Evolutionary conservation across 2,797 vertebrate genomes (phyloP), one percentile per base, ranked within the genome.

Genomic region (Eospalax fontanierii): DNA sequence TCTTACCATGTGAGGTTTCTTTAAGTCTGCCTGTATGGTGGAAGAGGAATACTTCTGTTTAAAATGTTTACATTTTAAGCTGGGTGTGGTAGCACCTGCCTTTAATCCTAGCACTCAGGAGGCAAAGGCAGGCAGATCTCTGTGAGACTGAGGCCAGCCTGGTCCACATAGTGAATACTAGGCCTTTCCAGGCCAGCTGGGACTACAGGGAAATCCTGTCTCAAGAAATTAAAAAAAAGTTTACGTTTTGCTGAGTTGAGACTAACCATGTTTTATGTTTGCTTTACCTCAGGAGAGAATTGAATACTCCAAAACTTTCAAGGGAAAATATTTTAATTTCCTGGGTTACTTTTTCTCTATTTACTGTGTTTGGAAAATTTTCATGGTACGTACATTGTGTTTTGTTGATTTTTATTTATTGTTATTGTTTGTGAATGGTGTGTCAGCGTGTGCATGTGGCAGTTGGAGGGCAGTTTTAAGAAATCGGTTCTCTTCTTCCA

Each of bases 351-450:
- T 99, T 98, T 99, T 99, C 98, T 99, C 99, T 95, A 99, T 99
- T 97, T 99, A 99, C 91, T 99, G 99, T 97, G 99, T 99, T 95
- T 99, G 99, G 99, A 99, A 99, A 98, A 99, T 99, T 95, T 99
- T 99, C 97, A 99, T 99, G 99, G 99, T 99, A 98, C 97, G 99
- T 98, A 28, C 95, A 24, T 92, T 92, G 54, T 18, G 59, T 68
- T 68, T n/a, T 19, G 26, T 71, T 40, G 28, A 30, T 71, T 83
- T 11, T 82, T 46, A 43, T 85, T 15, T n/a, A 15, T 66, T 83
- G 10, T 68, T 19, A 1, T 84, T 63, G 3, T 66, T 26, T 66
- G 12, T 54, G 50, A 9, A 15, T 54, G 50, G 50, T 85, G 46
- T 50, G 80, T 33, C 43, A 24, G 30, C 10, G 33, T 11, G n/a